phyloP scores from a whole-genome alignment of 2,797 vertebrate genomes.

The Fratercula arctica region DNA sequence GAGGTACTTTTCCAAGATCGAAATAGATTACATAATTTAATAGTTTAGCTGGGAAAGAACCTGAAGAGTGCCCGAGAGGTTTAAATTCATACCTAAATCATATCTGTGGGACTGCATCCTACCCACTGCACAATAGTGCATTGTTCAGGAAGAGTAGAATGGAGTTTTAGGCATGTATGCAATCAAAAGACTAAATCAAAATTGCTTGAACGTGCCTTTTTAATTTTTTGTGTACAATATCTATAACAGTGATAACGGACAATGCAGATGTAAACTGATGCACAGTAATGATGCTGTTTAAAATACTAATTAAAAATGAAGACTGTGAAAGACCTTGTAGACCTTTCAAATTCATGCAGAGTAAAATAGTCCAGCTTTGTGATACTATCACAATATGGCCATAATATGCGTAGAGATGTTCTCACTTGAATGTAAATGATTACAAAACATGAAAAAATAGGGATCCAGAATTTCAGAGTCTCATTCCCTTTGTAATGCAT shows the following conservation, averaged over 20 bases:
- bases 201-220: background rate
- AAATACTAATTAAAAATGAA: background rate
- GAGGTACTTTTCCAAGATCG: slow-evolving; percentile 55
- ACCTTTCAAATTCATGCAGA: background rate
- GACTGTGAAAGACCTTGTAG: background rate
- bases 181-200: slow-evolving; percentile 29
- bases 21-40: slow-evolving; percentile 67
- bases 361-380: background rate
- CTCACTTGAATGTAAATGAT: background rate
- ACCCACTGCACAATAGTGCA: slow-evolving; percentile 22
- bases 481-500: background rate
- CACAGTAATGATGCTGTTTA: background rate
- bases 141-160: slow-evolving; percentile 46
- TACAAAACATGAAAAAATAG: background rate
- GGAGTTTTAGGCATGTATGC: slow-evolving; percentile 11
- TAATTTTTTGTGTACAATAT: background rate
- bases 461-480: background rate
- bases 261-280: background rate
- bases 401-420: background rate
- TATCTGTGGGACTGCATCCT: slow-evolving; percentile 51
- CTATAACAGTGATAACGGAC: background rate
- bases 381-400: background rate
- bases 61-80: slow-evolving; percentile 36
- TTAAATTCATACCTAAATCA: slow-evolving; percentile 55
- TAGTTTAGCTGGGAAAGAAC: slow-evolving; percentile 47